Conservation (phyloP, 1,140 invertebrate genomes). For the Latrodectus geometricus region DNA sequence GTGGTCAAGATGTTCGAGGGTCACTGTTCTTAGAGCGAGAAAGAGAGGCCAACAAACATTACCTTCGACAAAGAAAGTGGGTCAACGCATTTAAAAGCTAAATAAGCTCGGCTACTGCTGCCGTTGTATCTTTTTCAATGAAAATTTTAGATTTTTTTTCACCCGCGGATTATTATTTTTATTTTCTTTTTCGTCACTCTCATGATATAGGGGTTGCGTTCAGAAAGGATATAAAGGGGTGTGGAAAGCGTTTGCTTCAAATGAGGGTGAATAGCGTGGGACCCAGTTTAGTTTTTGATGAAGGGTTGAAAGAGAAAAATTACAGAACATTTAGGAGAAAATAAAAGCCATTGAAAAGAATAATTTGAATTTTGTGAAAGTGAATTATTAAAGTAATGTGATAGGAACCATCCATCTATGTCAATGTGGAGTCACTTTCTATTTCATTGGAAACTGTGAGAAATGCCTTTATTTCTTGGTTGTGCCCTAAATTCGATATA, state of each 20-base stretch:
- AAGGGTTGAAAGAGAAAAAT: too few species aligned
- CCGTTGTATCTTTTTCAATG: not conserved
- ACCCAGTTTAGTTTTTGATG: too few species aligned
- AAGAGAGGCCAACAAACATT: slow-evolving; percentile 34
- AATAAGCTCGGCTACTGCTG: not conserved
- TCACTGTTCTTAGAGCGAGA: slow-evolving; percentile 41
- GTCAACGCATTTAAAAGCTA: slow-evolving; percentile 32
- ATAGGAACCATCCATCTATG: too few species aligned
- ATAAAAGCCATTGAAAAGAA: too few species aligned
- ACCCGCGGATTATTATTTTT: not conserved
- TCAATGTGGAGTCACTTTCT: too few species aligned
- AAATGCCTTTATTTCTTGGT: too few species aligned
- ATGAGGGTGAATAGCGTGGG: too few species aligned
- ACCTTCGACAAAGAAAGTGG: slow-evolving; percentile 32
- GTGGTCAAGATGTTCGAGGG: slow-evolving; percentile 40
- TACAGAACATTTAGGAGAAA: too few species aligned
- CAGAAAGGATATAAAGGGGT: not conserved
- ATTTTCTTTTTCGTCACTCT: not conserved
- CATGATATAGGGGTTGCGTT: not conserved
- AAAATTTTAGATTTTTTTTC: not conserved
- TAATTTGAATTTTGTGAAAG: too few species aligned
- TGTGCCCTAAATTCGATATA: too few species aligned
- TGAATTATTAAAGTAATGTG: too few species aligned
- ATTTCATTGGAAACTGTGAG: too few species aligned
- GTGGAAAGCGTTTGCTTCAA: not conserved